phyloP scores from a whole-genome alignment of 2,113 vertebrate genomes.

The Syrrhaptes paradoxus region DNA sequence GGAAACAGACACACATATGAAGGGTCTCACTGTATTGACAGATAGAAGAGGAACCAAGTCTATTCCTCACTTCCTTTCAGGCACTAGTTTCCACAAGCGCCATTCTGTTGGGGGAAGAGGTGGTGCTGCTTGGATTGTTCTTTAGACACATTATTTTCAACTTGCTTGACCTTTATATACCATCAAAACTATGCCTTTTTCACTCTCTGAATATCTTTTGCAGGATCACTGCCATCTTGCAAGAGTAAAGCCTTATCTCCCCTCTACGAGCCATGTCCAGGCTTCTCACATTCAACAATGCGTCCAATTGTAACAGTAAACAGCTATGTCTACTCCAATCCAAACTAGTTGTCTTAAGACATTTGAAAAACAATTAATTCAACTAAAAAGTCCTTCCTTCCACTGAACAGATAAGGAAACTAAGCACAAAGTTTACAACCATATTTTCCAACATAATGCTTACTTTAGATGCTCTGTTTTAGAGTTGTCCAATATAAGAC shows the following conservation, averaged over 20 bases:
- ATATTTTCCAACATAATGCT: background rate
- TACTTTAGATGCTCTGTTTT: background rate
- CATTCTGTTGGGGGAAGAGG: background rate
- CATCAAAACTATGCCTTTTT: background rate
- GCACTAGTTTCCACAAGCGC: background rate
- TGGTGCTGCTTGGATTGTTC: background rate
- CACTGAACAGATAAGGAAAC: background rate
- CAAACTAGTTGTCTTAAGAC: background rate
- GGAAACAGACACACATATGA: background rate
- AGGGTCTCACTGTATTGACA: background rate
- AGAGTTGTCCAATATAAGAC: background rate
- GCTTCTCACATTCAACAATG: background rate
- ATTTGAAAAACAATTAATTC: background rate
- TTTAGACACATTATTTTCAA: background rate
- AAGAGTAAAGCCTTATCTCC: background rate
- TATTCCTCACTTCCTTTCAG: background rate
- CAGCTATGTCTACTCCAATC: background rate
- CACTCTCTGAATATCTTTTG: background rate
- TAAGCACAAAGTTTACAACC: background rate
- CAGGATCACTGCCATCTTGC: background rate
- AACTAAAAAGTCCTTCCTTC: background rate
- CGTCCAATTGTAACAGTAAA: background rate
- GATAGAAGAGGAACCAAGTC: background rate
- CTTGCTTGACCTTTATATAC: background rate
- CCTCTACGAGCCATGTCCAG: background rate